Conservation (phyloP, 2,888 invertebrate species). For the Suillia variegata region DNA sequence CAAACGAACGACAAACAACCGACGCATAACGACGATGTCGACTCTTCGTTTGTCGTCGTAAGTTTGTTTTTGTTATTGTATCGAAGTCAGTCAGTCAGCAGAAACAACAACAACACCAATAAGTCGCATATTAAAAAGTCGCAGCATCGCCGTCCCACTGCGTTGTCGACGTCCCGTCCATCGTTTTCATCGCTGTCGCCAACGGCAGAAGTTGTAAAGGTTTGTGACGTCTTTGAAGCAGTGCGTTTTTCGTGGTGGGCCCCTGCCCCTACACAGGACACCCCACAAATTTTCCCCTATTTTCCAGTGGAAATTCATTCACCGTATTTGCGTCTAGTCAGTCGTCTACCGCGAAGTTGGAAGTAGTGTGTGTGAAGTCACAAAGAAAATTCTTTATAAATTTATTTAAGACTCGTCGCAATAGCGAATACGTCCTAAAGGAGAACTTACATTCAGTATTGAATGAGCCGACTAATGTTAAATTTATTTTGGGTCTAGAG, state of each 20-base stretch:
- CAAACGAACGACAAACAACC: too few relatives aligned
- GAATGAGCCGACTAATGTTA: too few relatives aligned
- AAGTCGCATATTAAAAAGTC: constrained; percentile 2
- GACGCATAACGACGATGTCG: constrained; percentile 4
- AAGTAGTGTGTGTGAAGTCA: too few relatives aligned
- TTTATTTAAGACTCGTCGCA: too few relatives aligned
- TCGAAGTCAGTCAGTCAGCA: constrained; percentile 18
- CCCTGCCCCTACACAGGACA: too few relatives aligned
- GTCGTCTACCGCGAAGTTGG: too few relatives aligned
- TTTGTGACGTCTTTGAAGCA: constrained; percentile 11
- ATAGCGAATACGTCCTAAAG: too few relatives aligned
- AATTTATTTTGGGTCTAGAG: too few relatives aligned
- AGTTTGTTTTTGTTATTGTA: constrained; percentile 27
- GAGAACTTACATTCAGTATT: too few relatives aligned
- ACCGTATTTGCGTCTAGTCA: constrained; percentile 40
- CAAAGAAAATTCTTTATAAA: too few relatives aligned
- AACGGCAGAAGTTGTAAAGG: constrained; percentile 36
- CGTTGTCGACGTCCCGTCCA: too few relatives aligned
- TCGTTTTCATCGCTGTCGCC: not conserved
- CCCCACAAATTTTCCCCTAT: not conserved
- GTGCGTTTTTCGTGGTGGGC: not conserved
- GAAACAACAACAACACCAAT: constrained; percentile 21
- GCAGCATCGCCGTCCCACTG: not conserved
- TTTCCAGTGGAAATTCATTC: constrained; percentile 44
- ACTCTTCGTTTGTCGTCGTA: constrained; percentile 29